A percentile compares a stretch with the other conserved stretches of the same genome.
Conservation (phyloP, 2,888 invertebrate species). For the Trachelus iudaicus region DNA sequence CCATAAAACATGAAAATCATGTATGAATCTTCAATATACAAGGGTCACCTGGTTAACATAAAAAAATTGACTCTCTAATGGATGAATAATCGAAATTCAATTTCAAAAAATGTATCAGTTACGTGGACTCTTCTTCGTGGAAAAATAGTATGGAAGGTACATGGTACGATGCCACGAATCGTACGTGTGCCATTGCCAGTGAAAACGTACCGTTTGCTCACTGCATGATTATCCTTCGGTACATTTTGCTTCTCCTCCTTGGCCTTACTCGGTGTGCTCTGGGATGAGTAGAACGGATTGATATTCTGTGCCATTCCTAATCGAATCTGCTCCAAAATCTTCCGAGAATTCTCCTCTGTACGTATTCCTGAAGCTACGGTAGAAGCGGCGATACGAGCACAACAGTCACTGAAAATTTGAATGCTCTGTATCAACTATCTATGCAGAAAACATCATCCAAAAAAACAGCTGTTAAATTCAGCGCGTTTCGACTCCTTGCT, state of each 20-base stretch:
- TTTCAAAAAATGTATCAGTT: background rate
- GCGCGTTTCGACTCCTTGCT: background rate
- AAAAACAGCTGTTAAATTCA: slow-evolving; percentile 42
- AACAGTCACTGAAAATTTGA: slow-evolving; percentile 61
- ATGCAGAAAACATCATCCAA: slow-evolving; percentile 43
- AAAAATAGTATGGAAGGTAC: background rate
- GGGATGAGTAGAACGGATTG: slow-evolving; percentile 81
- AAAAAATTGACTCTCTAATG: background rate
- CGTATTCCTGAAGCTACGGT: slow-evolving; percentile 10
- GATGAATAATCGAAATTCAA: background rate
- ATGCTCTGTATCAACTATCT: slow-evolving; percentile 41
- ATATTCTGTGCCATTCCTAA: slow-evolving; percentile 85
- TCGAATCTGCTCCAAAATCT: slow-evolving; percentile 2
- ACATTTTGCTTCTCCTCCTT: slow-evolving; percentile 81
- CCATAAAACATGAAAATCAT: slow-evolving; percentile 8
- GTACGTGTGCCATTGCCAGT: slow-evolving; percentile 11
- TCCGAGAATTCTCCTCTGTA: slow-evolving; percentile 11
- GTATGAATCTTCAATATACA: slow-evolving; percentile 4
- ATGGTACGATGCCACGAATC: slow-evolving; percentile 9
- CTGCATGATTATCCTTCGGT: slow-evolving; percentile 85
- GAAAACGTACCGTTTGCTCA: slow-evolving; percentile 83
- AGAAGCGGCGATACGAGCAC: slow-evolving; percentile 38
- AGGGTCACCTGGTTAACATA: background rate
- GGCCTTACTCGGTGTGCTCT: slow-evolving; percentile 80
- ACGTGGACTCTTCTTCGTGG: background rate